Evolutionary conservation across 2,797 vertebrate species (phyloP).

Genomic region (Enteromius radiatus): DNA sequence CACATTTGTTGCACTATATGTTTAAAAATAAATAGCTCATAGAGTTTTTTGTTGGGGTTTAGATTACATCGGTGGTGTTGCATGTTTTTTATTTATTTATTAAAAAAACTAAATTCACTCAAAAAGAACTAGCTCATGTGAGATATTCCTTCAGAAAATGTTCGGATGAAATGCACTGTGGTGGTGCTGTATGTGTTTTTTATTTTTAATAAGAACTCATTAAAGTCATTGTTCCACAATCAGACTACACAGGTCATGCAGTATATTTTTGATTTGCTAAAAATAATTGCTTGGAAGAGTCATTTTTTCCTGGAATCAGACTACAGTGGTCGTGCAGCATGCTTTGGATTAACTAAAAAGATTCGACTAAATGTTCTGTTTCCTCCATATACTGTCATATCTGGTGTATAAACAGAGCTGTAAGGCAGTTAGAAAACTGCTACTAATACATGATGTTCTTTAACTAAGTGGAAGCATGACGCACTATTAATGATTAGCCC

Average conservation of each 20-base stretch:
- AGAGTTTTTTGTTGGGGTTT: neutral
- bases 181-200: neutral
- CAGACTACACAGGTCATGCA: neutral
- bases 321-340: neutral
- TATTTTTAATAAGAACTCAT: neutral
- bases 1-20: no score
- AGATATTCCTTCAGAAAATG: neutral
- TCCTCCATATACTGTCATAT: neutral
- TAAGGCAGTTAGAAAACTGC: neutral
- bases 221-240: neutral
- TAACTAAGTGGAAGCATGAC: neutral
- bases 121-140: neutral
- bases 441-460: conserved; percentile 19
- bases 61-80: neutral
- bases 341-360: neutral
- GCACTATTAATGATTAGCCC: conserved; percentile 2
- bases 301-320: neutral
- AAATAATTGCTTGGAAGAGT: neutral
- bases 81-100: neutral
- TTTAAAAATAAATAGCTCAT: neutral
- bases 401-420: neutral
- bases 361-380: neutral
- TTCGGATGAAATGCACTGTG: neutral
- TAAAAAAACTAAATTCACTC: neutral
- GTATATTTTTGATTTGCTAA: neutral